Base-by-base conservation (phyloP, 2,113 vertebrate genomes). In the Sceloporus undulatus region DNA sequence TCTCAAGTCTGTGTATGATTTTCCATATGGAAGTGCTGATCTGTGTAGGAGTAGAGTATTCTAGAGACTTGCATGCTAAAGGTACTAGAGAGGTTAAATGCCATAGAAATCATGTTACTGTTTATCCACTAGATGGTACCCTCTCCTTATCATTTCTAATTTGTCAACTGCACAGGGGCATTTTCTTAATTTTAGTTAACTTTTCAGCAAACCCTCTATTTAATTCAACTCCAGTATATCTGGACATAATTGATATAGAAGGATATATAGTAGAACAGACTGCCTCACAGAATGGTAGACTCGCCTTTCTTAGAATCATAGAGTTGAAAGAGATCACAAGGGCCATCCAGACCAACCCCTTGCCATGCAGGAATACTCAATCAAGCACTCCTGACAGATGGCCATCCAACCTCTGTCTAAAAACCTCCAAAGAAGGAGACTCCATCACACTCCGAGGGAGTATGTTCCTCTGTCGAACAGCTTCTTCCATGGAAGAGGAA, bases 71-170 rank as follows among this genome's bases (percentile, higher is more conserved):
- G 91, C 88, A 92, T 94, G 90, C 84, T 88, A 74, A 91, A 91
- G 90, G 90, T 88, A 89, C 93, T 89, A 87, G 94, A 90, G 84
- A 88, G 40, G 86, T 94, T 90, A 91, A 94, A 88, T 89, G 83
- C 38, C 5, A 80, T 77, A 6, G 23, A 79, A 93, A 90, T 92
- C 84, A 90, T 91, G 89, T 92, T 95, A 87, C 21, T 0, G 25
- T 54, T 42, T 34, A 92, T 95, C 87, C 97, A 93, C 96, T 91
- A 97, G 96, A 92, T 97, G 97, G 96, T 96, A 96, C 89, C 94
- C 94, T 96, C 90, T 87, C 83, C 92, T 94, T 89, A 91, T 88
- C 87, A 83, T 95, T 96, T 84, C 89, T 48, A 0, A 86, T 54
- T 91, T 90, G 71, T 85, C 70, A 91, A 40, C 82, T 90, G 9